Conservation (phyloP, 2,113 vertebrate species). For the Urocolius indicus region DNA sequence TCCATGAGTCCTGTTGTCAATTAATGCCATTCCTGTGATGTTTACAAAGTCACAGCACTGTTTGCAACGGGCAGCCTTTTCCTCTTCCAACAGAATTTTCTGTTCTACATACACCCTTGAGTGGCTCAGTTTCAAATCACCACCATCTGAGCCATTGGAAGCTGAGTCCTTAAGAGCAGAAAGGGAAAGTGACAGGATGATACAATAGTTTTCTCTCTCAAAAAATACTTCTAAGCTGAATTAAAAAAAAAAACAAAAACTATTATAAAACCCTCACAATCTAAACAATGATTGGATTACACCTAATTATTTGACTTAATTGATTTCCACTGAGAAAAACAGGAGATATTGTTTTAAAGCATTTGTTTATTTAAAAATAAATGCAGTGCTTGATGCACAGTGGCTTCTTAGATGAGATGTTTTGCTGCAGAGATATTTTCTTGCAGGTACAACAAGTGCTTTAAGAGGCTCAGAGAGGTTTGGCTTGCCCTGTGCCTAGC, state of each 20-base stretch:
- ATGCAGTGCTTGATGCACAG: background rate
- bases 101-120: background rate
- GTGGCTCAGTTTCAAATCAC: background rate
- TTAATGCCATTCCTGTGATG: background rate
- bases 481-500: background rate
- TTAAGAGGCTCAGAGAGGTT: background rate
- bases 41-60: background rate
- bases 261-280: background rate
- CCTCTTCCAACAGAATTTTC: background rate
- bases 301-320: background rate
- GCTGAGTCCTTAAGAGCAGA: background rate
- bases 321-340: background rate
- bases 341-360: background rate
- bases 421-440: background rate
- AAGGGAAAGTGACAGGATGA: background rate
- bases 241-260: background rate
- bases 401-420: background rate
- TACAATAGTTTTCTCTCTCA: background rate
- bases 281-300: background rate
- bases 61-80: background rate
- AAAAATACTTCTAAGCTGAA: background rate
- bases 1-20: background rate
- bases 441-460: accelerated
- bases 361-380: background rate
- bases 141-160: background rate